Percentiles rank a stretch among this genome's conserved stretches.
These are phyloP conservation scores for Taenioides sp. DNA, from an alignment of 2,797 vertebrate genomes.

Conservation along the genomic window DNA sequence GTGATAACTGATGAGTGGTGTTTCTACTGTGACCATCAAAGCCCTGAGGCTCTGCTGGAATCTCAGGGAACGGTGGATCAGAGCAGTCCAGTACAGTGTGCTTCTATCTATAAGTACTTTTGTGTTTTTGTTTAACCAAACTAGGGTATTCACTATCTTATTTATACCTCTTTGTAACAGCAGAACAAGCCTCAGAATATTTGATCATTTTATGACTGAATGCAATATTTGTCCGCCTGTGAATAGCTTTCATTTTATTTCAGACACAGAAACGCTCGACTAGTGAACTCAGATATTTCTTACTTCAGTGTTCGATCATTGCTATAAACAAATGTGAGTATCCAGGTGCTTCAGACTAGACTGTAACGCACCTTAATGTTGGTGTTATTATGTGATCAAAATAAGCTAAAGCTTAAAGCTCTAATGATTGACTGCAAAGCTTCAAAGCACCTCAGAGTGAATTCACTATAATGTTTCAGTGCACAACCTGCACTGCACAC, in stretches of 20 bases:
- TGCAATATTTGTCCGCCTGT: slow-evolving; percentile 57
- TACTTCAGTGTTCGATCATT: slow-evolving; percentile 55
- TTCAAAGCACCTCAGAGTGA: slow-evolving; percentile 61
- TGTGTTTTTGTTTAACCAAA: slow-evolving; percentile 54
- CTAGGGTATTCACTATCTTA: slow-evolving; percentile 46
- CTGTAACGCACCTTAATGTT: slow-evolving; percentile 48
- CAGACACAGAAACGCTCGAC: slow-evolving; percentile 63
- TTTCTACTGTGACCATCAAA: slow-evolving; percentile 14
- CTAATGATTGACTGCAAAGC: slow-evolving; percentile 61
- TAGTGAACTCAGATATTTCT: slow-evolving; percentile 31
- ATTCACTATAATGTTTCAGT: slow-evolving; percentile 49
- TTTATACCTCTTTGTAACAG: slow-evolving; percentile 73
- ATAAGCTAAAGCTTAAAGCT: slow-evolving; percentile 68
- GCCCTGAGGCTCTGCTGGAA: slow-evolving; percentile 71
- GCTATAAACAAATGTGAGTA: slow-evolving; percentile 65
- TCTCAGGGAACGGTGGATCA: slow-evolving; percentile 72
- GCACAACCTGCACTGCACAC: slow-evolving; percentile 50
- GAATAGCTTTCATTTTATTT: slow-evolving; percentile 43
- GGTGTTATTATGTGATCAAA: slow-evolving; percentile 30
- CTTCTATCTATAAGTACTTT: slow-evolving; percentile 42
- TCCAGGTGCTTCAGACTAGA: slow-evolving; percentile 33
- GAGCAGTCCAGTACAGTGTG: slow-evolving; percentile 38
- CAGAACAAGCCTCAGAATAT: slow-evolving; percentile 52
- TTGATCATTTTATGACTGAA: slow-evolving; percentile 40
- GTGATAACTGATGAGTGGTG: slow-evolving; percentile 15